These are phyloP conservation scores for Amyelois transitella DNA, from an alignment of 1,140 invertebrate genomes.

Conservation along the genomic window DNA sequence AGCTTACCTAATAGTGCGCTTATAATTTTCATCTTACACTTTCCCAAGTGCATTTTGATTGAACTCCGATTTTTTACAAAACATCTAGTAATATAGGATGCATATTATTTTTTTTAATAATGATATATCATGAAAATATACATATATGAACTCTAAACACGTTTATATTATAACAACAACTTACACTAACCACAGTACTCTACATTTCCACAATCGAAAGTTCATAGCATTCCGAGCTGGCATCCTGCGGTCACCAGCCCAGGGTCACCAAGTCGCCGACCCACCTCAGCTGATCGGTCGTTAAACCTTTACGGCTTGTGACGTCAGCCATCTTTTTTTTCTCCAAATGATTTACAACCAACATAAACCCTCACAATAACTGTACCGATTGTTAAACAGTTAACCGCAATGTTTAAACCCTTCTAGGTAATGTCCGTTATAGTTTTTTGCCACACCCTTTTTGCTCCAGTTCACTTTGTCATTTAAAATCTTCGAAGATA, in stretches of 20 bases:
- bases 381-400: slow-evolving; percentile 70
- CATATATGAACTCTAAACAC: too few species aligned
- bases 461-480: slow-evolving; percentile 59
- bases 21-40: too few species aligned
- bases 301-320: slow-evolving; percentile 61
- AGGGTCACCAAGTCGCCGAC: slow-evolving; percentile 32
- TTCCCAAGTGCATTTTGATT: too few species aligned
- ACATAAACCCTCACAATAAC: slow-evolving; percentile 67
- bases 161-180: too few species aligned
- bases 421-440: slow-evolving; percentile 59
- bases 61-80: too few species aligned
- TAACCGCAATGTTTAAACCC: slow-evolving; percentile 69
- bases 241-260: not conserved
- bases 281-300: slow-evolving; percentile 63
- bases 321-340: slow-evolving; percentile 60
- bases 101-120: too few species aligned
- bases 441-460: slow-evolving; percentile 39
- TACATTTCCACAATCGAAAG: not conserved
- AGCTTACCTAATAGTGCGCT: too few species aligned
- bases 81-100: too few species aligned
- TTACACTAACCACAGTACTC: too few species aligned
- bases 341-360: slow-evolving; percentile 64
- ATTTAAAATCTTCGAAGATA: slow-evolving; percentile 27
- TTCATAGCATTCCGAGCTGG: not conserved
- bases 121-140: too few species aligned